Base-by-base conservation (phyloP, 2,888 invertebrate genomes). In the Agrotis clavis region DNA sequence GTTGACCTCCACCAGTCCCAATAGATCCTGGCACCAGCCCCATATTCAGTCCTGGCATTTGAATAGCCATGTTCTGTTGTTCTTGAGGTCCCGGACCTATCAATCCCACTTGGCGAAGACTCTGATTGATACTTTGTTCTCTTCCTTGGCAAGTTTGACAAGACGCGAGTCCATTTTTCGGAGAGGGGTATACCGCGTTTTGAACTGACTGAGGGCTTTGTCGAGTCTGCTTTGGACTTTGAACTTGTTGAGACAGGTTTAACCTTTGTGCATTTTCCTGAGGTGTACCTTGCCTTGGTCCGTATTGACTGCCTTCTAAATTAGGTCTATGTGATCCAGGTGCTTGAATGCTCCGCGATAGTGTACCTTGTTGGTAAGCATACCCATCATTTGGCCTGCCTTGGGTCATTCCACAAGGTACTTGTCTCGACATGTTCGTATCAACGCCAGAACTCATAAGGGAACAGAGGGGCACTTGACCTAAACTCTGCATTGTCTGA, bases 81-180 rank as follows among this genome's bases (percentile, higher is more conserved):
- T 7, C 21, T 53, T 64, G 53, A 13, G 9, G 14, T 30, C 18
- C 61, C 16, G 13, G 56, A 13, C 13, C 50, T 0, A 9, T 7
- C 16, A 13, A 21, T 45, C 30, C 53, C 54, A 25, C 14, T 48
- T 59, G 68, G 0, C 53, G 50, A 60, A 74, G 47, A 57, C 68
- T 66, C 48, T 64, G 45, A 47, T 79, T 67, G 18, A 74, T 79
- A 56, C 60, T 64, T n/a, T 77, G 47, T 16, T 14, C 18, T 66
- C 66, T 74, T 50, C 18, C 35, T 16, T n/a, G 30, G n/a, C 35
- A 35, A n/a, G 25, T 19, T 5, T 64, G 72, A 59, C 21, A 21
- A 61, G 21, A 18, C 4, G 13, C 51, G 30, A 16, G 19, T 45
- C 4, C 16, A n/a, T 30, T 50, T 4, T 35, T 78, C 4, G 66